Conservation (phyloP, 2,797 vertebrate species). For the Nasua narica region DNA sequence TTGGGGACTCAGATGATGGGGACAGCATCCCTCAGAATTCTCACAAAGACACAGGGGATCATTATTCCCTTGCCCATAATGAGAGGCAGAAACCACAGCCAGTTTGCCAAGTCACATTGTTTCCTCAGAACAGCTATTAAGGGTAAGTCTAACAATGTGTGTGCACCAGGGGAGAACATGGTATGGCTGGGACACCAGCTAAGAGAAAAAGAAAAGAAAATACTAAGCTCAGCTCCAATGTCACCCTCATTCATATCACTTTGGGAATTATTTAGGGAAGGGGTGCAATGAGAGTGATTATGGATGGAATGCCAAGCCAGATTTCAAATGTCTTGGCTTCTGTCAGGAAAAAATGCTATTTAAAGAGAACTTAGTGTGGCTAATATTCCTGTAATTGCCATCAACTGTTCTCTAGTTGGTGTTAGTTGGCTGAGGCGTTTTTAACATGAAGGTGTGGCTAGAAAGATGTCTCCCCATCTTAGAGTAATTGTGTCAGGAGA, state of each 20-base stretch:
- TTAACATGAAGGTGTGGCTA: slow-evolving; percentile 6
- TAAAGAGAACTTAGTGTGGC: slow-evolving; percentile 28
- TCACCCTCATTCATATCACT: background rate
- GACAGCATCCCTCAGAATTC: background rate
- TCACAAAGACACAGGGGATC: background rate
- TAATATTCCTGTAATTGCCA: slow-evolving; percentile 53
- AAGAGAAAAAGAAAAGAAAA: background rate
- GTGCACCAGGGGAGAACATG: background rate
- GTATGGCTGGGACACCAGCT: background rate
- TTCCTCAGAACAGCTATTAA: background rate
- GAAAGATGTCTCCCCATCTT: background rate
- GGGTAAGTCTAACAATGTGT: background rate
- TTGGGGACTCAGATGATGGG: background rate
- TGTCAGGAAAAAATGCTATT: slow-evolving; percentile 38
- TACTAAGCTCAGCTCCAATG: background rate
- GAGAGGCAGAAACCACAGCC: background rate
- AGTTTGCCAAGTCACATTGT: background rate
- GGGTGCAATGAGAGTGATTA: slow-evolving; percentile 9
- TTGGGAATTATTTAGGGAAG: slow-evolving; percentile 44
- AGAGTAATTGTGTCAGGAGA: background rate
- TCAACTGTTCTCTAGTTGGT: slow-evolving; percentile 33
- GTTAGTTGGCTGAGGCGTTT: background rate
- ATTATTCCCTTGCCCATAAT: background rate
- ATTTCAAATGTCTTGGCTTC: slow-evolving; percentile 45
- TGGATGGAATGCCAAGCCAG: background rate